Base-by-base conservation (phyloP, 2,888 invertebrate genomes). In the Coleophora flavipennella region DNA sequence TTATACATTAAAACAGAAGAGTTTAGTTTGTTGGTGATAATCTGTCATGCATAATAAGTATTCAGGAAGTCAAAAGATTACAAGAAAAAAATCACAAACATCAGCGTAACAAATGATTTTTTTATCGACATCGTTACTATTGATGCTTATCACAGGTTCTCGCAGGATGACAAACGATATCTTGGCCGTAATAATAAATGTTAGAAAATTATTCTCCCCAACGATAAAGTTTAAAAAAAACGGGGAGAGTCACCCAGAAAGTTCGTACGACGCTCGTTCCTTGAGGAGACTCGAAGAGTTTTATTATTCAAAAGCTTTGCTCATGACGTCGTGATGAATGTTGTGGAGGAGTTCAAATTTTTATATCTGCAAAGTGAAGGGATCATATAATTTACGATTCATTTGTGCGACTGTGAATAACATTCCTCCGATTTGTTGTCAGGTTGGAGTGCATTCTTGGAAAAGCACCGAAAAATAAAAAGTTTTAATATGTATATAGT, bases 231-330 rank as follows among this genome's bases (percentile, higher is more conserved):
- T 57, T 52, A 57, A 50, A 58, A 41, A 44, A 46, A 43, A 39
- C 14, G 10, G 29, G 20, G 28, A 27, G 8, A 3, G 20, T 20
- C 20, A 4, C 31, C 11, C 31, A 10, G 31, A 11, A 31, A 31
- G 11, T 10, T 31, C 8, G 31, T n/a, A 20, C 20, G 20, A 20
- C 3, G 20, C 20, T 20, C 20, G 20, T 20, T 20, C 20, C 20
- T 20, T 20, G 20, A 34, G 9, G 13, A 29, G 35, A 39, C 31
- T 33, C 42, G 53, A 64, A 59, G 55, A 61, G 65, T 75, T 75
- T 76, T 73, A 77, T 77, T 77, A 79, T 78, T 79, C 76, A 79
- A 72, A 76, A 70, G 71, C 66, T 65, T 68, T 72, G 72, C 66
- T 60, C 66, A 50, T 69, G 76, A 78, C 76, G 73, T 66, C 67